Evolutionary conservation across 2,797 vertebrate species (phyloP), one percentile per base, ranked within the genome.

Genomic region (Danionella dracula): DNA sequence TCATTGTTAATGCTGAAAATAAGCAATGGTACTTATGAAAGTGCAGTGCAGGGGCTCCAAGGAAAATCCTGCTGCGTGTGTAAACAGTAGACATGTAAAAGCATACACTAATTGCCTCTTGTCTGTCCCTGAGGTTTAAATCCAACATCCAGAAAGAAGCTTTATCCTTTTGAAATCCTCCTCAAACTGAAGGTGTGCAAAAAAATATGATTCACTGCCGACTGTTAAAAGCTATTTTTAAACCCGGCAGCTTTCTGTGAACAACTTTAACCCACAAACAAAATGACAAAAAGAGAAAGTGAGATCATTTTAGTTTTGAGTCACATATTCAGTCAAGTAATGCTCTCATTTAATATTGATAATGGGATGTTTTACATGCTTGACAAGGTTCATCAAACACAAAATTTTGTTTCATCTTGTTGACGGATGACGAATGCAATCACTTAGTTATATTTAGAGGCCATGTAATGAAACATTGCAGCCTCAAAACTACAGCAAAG

Each of bases 81-180:
- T 42, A 15, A 57, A 17, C 38, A 4, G 10, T 37, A 19, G 38
- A 42, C 29, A 19, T 48, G 42, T 37, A 46, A 48, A 46, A 37
- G 12, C 4, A 1, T 29, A 44, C 41, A 49, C 70, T 79, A 76
- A 81, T 71, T 81, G 62, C 68, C 42, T 63, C 17, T 8, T 53
- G 20, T 44, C 55, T 63, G 23, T 46, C 66, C 65, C 57, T 55
- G 4, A 9, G 38, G 60, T 60, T 49, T 37, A 29, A 37, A 71
- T 54, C 48, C 59, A 38, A 75, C 49, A 41, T 3, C 53, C 46
- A 45, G 16, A 72, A 9, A 57, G 27, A 68, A 5, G 23, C 40
- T 10, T 8, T 15, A 41, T 32, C 15, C 29, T 27, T 15, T n/a
- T 35, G n/a, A 15, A 45, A 48, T 23, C 29, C 27, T 31, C 4